A percentile compares a stretch with the other conserved stretches of the same genome.
phyloP scores from a whole-genome alignment of 30 jellyfish, hydroid and myxozoan species.

The Hydra vulgaris region DNA sequence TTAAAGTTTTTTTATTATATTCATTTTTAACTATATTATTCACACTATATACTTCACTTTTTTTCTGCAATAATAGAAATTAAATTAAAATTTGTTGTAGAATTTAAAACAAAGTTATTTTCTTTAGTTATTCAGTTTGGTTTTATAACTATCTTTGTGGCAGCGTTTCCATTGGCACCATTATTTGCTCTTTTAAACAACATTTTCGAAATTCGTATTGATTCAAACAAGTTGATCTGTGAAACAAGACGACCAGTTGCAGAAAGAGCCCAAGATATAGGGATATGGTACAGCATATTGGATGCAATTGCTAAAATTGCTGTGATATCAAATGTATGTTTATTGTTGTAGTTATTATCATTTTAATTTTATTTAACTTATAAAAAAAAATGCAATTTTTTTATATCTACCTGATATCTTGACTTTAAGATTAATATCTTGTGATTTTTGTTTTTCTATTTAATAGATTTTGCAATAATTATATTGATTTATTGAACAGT shows the following conservation, averaged over 20 bases:
- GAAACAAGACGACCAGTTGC: slow-evolving; percentile 96
- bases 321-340: slow-evolving; percentile 81
- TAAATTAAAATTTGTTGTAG: no score
- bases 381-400: no score
- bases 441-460: no score
- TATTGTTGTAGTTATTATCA: neutral
- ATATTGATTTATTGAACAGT: no score
- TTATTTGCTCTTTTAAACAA: slow-evolving; percentile 90
- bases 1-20: neutral
- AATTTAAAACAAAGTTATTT: no score
- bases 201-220: slow-evolving; percentile 87
- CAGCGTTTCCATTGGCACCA: slow-evolving; percentile 98
- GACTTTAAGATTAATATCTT: no score
- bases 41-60: no score
- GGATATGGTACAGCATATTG: slow-evolving; percentile 80
- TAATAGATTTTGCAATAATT: no score
- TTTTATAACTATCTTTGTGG: slow-evolving; percentile 91
- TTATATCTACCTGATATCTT: neutral
- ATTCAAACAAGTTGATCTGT: slow-evolving; percentile 80
- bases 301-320: slow-evolving; percentile 96
- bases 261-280: slow-evolving; percentile 93
- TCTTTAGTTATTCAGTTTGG: slow-evolving; percentile 91
- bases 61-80: no score
- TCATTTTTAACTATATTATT: no score
- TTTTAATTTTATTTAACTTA: neutral